Base-by-base conservation (phyloP, 2,113 vertebrate species). In the Hylia prasina region DNA sequence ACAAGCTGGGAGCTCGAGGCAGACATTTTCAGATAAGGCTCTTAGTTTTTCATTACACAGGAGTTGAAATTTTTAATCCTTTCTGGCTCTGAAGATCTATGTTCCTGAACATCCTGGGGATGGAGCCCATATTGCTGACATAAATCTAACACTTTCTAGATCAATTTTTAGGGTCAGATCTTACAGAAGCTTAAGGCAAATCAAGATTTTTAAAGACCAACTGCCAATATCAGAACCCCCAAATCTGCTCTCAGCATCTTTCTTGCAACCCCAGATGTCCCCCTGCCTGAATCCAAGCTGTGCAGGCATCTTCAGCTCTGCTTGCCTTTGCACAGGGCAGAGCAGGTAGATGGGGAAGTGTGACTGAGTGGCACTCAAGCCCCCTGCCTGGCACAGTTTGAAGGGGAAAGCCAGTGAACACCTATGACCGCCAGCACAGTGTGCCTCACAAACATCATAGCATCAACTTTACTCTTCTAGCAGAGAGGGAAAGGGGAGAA, bases 21-120 rank as follows among this genome's bases (percentile, higher is more conserved):
- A 89, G 75, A 75, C 37, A 48, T 91, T 93, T 95, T 86, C 0
- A 1, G 69, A 70, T 66, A 75, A 92, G 51, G 47, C 48, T 93
- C 63, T 90, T 94, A 78, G 79, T 70, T 96, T 90, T 94, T 82
- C 2, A 6, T 81, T 90, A 92, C 76, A 75, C 23, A 35, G 42
- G 22, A 83, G 71, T 8, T 66, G 44, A 93, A 80, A 13, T 17
- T 94, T 95, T 91, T 90, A 94, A 87, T 92, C 71, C 85, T 45
- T 96, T 70, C 47, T 90, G 63, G 12, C 68, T 94, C 68, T 88
- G 64, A 93, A 91, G 60, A 75, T 88, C 88, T 89, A 11, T 86
- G 88, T 37, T 93, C 51, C 76, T 60, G 68, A 89, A 75, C 64
- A 64, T 56, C 47, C 44, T 71, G 68, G 23, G 33, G 73, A 80